Conservation (phyloP, 2,888 invertebrate genomes). For the Chesias legatella region DNA sequence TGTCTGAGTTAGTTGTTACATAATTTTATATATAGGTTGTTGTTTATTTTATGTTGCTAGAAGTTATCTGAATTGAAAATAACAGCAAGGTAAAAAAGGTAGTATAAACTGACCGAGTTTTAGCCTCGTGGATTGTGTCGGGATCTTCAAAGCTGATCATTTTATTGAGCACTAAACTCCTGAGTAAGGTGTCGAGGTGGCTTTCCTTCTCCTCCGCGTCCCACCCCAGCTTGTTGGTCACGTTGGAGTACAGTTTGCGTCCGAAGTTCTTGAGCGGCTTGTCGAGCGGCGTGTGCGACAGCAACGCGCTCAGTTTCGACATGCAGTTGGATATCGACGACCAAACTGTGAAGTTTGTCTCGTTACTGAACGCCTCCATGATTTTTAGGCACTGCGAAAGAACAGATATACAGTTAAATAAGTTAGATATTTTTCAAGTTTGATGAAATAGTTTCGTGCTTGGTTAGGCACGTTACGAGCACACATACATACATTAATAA, state of each 20-base stretch:
- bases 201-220: slow-evolving; percentile 90
- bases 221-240: slow-evolving; percentile 91
- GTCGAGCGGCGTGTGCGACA: slow-evolving; percentile 89
- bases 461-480: too few relatives aligned
- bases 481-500: too few relatives aligned
- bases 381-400: slow-evolving; percentile 86
- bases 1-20: too few relatives aligned
- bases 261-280: slow-evolving; percentile 88
- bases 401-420: too few relatives aligned
- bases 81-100: slow-evolving; percentile 27
- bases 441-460: too few relatives aligned
- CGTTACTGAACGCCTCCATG: slow-evolving; percentile 91
- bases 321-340: slow-evolving; percentile 89
- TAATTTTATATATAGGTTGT: too few relatives aligned
- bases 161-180: slow-evolving; percentile 90
- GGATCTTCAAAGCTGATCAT: slow-evolving; percentile 91
- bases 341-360: slow-evolving; percentile 97
- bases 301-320: slow-evolving; percentile 86
- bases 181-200: slow-evolving; percentile 91
- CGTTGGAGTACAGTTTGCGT: slow-evolving; percentile 85
- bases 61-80: too few relatives aligned
- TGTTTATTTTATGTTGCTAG: too few relatives aligned
- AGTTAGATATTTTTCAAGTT: too few relatives aligned
- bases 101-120: slow-evolving; percentile 70
- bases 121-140: slow-evolving; percentile 89